Percentiles rank a stretch among this genome's conserved stretches.
Conservation (phyloP, 92 coral and sea anemone species). For the Desmophyllum pertusum region DNA sequence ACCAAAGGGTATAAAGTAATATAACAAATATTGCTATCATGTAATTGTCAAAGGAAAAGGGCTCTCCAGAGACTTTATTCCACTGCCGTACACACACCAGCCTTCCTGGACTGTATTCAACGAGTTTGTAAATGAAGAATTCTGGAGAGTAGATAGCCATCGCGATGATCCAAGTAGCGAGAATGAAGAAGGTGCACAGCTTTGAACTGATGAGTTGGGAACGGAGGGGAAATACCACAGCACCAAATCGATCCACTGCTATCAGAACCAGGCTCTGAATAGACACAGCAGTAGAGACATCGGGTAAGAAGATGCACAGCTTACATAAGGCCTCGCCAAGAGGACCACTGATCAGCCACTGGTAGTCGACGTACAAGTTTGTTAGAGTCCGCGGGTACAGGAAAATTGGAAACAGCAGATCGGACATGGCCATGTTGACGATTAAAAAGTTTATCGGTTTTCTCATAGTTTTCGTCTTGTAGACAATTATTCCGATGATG, state of each 20-base stretch:
- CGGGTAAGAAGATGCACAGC: not conserved
- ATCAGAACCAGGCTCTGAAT: not conserved
- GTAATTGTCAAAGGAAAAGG: not conserved
- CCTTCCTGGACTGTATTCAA: not conserved
- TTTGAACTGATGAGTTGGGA: constrained; percentile 5
- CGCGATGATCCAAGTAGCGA: not conserved
- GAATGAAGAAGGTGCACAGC: not conserved
- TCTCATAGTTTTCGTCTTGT: constrained; percentile 5
- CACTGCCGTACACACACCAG: not conserved
- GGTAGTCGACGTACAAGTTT: not conserved
- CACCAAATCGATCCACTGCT: not conserved
- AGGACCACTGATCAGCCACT: not conserved
- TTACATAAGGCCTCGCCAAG: not conserved
- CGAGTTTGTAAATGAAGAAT: not conserved
- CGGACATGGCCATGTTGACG: constrained; percentile 19
- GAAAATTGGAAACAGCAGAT: not conserved
- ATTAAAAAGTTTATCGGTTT: constrained; percentile 9
- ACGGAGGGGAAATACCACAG: constrained; percentile 9
- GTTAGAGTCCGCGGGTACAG: not conserved
- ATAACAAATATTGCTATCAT: not conserved
- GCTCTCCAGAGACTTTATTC: not conserved
- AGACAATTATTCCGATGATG: constrained; percentile 9
- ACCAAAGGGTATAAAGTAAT: not conserved
- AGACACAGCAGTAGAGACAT: not conserved
- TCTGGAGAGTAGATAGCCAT: not conserved